Conservation (phyloP, 2,888 invertebrate genomes). For the Cepaea hortensis region DNA sequence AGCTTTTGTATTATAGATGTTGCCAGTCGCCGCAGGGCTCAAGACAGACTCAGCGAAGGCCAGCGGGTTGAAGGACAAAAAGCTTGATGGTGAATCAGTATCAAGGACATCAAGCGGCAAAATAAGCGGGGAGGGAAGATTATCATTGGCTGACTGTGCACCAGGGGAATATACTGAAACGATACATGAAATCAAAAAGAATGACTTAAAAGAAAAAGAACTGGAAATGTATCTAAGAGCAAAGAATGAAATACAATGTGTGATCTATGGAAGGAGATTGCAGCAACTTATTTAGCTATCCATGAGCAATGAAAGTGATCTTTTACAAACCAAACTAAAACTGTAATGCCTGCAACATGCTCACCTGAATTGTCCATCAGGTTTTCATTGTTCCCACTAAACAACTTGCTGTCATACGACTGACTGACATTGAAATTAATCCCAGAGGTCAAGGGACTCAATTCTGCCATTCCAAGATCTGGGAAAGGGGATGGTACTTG, state of each 20-base stretch:
- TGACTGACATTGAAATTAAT: slow-evolving; percentile 28
- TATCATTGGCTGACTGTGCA: slow-evolving; percentile 28
- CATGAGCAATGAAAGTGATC: too few relatives aligned
- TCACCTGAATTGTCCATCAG: slow-evolving; percentile 39
- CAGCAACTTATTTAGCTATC: too few relatives aligned
- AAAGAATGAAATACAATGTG: too few relatives aligned
- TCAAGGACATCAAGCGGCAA: slow-evolving; percentile 37
- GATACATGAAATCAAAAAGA: not conserved
- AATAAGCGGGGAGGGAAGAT: slow-evolving; percentile 33
- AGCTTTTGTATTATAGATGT: not conserved
- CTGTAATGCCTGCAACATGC: not conserved
- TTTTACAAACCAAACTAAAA: too few relatives aligned
- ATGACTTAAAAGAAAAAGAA: too few relatives aligned
- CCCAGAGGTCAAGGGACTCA: slow-evolving; percentile 42
- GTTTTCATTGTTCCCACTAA: not conserved
- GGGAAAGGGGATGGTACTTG: slow-evolving; percentile 44
- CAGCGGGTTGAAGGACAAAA: slow-evolving; percentile 28
- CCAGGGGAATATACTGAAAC: slow-evolving; percentile 42
- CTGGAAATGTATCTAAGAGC: too few relatives aligned
- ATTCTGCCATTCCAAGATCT: slow-evolving; percentile 44
- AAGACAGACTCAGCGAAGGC: slow-evolving; percentile 4
- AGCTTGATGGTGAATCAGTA: slow-evolving; percentile 39
- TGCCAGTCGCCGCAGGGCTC: slow-evolving; percentile 19
- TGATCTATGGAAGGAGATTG: too few relatives aligned
- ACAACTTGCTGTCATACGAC: slow-evolving; percentile 27